phyloP scores from a whole-genome alignment of 2,797 vertebrate species.

The Chanos chanos region DNA sequence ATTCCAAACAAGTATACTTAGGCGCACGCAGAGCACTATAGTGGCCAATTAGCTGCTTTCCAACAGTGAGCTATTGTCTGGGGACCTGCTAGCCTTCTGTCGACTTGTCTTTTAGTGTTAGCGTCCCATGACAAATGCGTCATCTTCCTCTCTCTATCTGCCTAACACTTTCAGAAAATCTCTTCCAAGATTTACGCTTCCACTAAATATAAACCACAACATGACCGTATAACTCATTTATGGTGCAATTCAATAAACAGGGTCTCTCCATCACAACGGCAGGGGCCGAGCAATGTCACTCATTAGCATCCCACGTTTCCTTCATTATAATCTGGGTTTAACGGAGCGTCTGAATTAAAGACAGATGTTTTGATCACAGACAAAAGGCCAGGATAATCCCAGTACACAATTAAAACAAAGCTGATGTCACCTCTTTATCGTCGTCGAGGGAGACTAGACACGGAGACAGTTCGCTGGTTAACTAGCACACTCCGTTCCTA shows the following conservation, averaged over 20 bases:
- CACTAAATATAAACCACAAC: neutral
- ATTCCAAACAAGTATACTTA: too few relatives aligned
- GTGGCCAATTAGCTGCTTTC: too few relatives aligned
- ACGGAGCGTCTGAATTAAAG: conserved; percentile 19
- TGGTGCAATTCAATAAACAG: too few relatives aligned
- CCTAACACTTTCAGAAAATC: neutral
- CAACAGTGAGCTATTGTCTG: too few relatives aligned
- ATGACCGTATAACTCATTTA: neutral
- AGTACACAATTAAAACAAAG: neutral
- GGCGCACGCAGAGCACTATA: too few relatives aligned
- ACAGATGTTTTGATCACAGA: conserved; percentile 33
- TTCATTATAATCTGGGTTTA: conserved; percentile 6
- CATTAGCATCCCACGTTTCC: conserved; percentile 4
- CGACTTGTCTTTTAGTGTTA: too few relatives aligned
- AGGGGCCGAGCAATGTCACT: neutral
- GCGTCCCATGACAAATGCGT: too few relatives aligned
- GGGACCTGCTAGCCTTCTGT: too few relatives aligned
- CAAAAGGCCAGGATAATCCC: neutral
- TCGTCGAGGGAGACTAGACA: conserved; percentile 13
- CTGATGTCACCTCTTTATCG: conserved; percentile 27
- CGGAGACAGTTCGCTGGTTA: too few relatives aligned
- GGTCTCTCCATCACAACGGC: neutral
- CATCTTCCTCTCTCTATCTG: too few relatives aligned
- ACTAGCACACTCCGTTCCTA: too few relatives aligned
- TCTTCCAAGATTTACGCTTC: neutral